A percentile compares a stretch with the other conserved stretches of the same genome.
phyloP scores from a whole-genome alignment of 2,113 vertebrate species.

The Bungarus multicinctus region DNA sequence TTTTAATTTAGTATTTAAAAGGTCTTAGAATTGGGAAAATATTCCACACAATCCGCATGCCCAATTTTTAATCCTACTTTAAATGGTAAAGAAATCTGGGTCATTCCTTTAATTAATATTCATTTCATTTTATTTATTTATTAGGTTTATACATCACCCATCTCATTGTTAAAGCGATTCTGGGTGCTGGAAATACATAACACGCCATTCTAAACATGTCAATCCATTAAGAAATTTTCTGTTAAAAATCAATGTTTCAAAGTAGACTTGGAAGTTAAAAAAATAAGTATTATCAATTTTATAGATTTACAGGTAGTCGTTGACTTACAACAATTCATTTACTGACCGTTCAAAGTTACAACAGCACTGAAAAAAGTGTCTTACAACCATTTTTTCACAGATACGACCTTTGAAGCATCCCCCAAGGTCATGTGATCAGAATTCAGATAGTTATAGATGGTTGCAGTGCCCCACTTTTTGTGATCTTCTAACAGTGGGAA shows the following conservation, averaged over 20 bases:
- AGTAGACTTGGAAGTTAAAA: neutral
- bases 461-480: neutral
- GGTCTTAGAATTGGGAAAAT: neutral
- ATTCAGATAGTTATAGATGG: too few relatives aligned
- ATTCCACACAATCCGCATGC: neutral
- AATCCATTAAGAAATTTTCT: neutral
- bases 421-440: too few relatives aligned
- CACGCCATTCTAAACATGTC: neutral
- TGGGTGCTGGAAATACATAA: neutral
- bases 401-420: too few relatives aligned
- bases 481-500: neutral
- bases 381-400: too few relatives aligned
- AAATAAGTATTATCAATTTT: neutral
- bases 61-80: neutral
- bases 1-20: neutral
- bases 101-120: neutral
- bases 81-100: neutral
- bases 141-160: too few relatives aligned
- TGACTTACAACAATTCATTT: neutral
- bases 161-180: neutral
- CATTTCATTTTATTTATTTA: too few relatives aligned
- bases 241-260: neutral
- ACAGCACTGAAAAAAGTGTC: neutral
- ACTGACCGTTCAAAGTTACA: neutral
- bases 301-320: neutral